These are phyloP conservation scores for Nymphalis c-album DNA, from an alignment of 2,888 invertebrate species.

Conservation along the genomic window DNA sequence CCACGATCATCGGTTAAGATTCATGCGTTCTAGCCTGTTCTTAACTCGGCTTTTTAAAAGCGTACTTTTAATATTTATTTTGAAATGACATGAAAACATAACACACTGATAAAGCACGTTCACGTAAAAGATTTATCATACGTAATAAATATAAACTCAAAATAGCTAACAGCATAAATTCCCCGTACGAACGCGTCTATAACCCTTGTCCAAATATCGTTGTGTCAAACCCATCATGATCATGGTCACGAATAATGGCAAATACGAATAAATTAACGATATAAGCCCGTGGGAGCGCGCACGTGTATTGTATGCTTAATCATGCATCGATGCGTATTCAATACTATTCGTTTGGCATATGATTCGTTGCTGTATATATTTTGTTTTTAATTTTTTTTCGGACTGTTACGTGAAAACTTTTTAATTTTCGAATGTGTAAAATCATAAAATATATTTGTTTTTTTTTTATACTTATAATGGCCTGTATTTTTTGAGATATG, in stretches of 20 bases:
- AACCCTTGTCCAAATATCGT: constrained; percentile 22
- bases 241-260: constrained; percentile 42
- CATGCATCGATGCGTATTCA: neutral
- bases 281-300: constrained; percentile 35
- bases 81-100: neutral
- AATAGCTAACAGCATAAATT: constrained; percentile 9
- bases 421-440: no score
- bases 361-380: neutral
- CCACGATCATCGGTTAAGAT: no score
- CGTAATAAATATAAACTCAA: constrained; percentile 1
- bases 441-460: no score
- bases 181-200: constrained; percentile 18
- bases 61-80: no score
- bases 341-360: constrained; percentile 2
- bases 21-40: no score
- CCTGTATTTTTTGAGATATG: no score
- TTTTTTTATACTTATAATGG: no score
- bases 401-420: neutral
- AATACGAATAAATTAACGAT: constrained; percentile 44
- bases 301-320: constrained; percentile 5
- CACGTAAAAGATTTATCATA: neutral
- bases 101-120: neutral
- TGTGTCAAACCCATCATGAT: constrained; percentile 35
- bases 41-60: no score
- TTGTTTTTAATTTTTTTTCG: neutral